Base-by-base conservation (phyloP, 2,797 vertebrate genomes). In the Yasuhikotakia modesta region DNA sequence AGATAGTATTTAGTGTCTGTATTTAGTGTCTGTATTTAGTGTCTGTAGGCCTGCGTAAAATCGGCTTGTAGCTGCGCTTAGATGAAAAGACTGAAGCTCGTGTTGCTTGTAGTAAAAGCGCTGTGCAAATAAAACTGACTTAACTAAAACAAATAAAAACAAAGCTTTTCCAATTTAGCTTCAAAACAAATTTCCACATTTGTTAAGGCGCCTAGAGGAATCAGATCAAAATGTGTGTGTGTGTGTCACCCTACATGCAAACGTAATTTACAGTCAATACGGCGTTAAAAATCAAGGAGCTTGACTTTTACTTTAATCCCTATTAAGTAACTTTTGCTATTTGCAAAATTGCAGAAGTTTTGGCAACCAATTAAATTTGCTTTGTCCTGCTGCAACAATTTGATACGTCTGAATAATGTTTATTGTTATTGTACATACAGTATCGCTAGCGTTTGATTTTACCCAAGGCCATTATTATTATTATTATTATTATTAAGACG, bases 401-500 rank as follows among this genome's bases (percentile, higher is more conserved):
- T 66, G 8, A 2, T 27, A 1, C 52, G 8, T 67, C 12, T 5
- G 11, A 19, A 22, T 24, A 4, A 27, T 32, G 30, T 24, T 5
- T 69, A 4, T 70, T 39, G 5, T 75, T 43, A 16, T 65, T 75
- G 43, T 69, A 5, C 8, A 5, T 39, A 61, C 8, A n/a, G 35
- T 50, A 50, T 50, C 17, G 39, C 30, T 27, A 12, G 0, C 8
- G 32, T 76, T 60, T 27, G 13, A 4, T 55, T 46, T 3, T 7
- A 10, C 7, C 30, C 24, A 35, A 7, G 39, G 17, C 5, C 60
- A 10, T n/a, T 55, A 10, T 4, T 53, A 61, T 22, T 60, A 67
- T 61, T 72, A 13, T 14, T 63, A 52, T 53, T 24, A 53, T 24
- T 32, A 66, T 66, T 27, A 16, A 19, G 61, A n/a, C n/a, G 32